These are phyloP conservation scores for Brachypterus glaber DNA, from an alignment of 2,888 invertebrate species.

Conservation along the genomic window DNA sequence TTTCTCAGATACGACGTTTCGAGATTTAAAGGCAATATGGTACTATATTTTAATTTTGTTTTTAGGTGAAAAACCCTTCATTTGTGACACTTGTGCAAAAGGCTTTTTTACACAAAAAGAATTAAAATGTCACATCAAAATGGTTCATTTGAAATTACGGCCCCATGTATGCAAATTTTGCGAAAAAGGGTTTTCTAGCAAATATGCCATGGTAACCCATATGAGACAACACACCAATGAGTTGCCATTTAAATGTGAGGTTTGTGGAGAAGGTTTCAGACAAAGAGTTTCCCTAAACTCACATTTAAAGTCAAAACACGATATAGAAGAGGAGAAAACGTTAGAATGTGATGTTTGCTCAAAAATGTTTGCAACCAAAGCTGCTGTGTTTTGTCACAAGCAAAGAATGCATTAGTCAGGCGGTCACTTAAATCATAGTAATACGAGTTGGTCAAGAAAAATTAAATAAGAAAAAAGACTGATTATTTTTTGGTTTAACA, in stretches of 20 bases:
- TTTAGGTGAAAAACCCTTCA: conserved; percentile 25
- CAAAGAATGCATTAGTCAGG: not conserved
- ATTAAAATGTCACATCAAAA: conserved; percentile 28
- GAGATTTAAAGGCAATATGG: too few relatives aligned
- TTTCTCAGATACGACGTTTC: too few relatives aligned
- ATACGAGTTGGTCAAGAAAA: too few relatives aligned
- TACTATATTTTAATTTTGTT: too few relatives aligned
- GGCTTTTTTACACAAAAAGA: conserved; percentile 26
- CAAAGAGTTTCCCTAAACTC: conserved; percentile 31
- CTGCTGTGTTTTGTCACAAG: conserved; percentile 22
- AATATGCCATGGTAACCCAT: conserved; percentile 28
- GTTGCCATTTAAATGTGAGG: conserved; percentile 27
- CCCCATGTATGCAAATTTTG: conserved; percentile 29
- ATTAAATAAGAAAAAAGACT: too few relatives aligned
- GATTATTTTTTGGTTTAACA: too few relatives aligned
- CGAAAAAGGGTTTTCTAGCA: conserved; percentile 28
- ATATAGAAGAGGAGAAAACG: conserved; percentile 25
- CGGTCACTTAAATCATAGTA: too few relatives aligned
- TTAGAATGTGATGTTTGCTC: conserved; percentile 26
- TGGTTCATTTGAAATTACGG: conserved; percentile 29
- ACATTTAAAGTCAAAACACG: conserved; percentile 30
- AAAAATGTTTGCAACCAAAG: conserved; percentile 20
- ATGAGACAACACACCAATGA: conserved; percentile 31
- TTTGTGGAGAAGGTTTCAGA: conserved; percentile 29
- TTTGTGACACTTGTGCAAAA: conserved; percentile 27